These are phyloP conservation scores for Tanypteryx hageni DNA, from an alignment of 2,888 invertebrate genomes.

Conservation along the genomic window DNA sequence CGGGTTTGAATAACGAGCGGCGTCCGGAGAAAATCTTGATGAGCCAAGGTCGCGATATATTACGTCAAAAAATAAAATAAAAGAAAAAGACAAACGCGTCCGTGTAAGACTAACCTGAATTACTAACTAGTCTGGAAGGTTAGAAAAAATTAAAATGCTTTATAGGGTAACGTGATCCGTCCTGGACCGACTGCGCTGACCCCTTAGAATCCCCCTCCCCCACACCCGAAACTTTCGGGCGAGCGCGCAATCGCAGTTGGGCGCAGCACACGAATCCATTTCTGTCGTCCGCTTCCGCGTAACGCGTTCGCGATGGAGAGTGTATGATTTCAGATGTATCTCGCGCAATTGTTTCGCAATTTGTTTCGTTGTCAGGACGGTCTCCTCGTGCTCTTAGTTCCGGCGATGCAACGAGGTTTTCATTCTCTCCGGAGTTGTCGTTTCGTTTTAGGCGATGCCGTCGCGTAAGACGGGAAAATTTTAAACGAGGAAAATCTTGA, in stretches of 20 bases:
- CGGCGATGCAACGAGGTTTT: no score
- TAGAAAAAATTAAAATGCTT: not conserved
- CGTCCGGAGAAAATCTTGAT: not conserved
- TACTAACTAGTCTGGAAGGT: not conserved
- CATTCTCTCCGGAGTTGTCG: no score
- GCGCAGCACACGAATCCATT: no score
- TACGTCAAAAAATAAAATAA: not conserved
- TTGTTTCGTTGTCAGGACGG: no score
- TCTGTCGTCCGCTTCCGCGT: slow-evolving; percentile 35
- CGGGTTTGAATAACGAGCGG: not conserved
- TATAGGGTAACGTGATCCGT: not conserved
- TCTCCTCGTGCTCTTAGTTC: no score
- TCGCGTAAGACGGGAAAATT: no score
- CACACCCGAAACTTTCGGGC: not conserved
- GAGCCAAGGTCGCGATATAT: slow-evolving; percentile 31
- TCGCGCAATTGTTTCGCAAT: not conserved
- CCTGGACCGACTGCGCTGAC: not conserved
- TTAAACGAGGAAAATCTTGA: no score
- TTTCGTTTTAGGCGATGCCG: no score
- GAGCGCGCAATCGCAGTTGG: not conserved
- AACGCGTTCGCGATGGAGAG: not conserved
- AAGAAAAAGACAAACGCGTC: not conserved
- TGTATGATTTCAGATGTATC: slow-evolving; percentile 17
- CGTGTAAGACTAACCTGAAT: not conserved
- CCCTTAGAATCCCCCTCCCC: not conserved